Percentiles rank a stretch among this genome's conserved stretches.
These are phyloP conservation scores for Epinotia nisella DNA, from an alignment of 2,888 invertebrate genomes.

Conservation along the genomic window DNA sequence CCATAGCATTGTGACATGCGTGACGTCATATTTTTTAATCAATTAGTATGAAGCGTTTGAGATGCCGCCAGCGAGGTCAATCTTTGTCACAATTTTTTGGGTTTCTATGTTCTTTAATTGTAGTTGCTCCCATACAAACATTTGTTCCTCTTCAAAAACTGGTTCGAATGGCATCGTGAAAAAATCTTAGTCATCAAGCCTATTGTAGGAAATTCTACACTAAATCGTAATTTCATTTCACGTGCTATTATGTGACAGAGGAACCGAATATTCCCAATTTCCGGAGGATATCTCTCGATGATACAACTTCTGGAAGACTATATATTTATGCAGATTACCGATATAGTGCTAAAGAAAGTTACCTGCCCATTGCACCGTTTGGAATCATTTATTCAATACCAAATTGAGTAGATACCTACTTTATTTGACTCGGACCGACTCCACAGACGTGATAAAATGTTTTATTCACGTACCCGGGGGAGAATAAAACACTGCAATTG, in stretches of 20 bases:
- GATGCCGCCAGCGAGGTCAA: no score
- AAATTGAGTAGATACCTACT: slow-evolving; percentile 22
- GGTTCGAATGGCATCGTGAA: no score
- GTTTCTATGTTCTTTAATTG: no score
- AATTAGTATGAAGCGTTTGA: no score
- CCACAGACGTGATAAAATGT: slow-evolving; percentile 16
- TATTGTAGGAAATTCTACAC: no score
- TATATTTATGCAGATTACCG: neutral
- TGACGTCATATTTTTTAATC: no score
- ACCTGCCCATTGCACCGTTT: slow-evolving; percentile 13
- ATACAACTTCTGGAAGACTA: neutral
- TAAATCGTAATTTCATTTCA: neutral
- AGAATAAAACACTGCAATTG: slow-evolving; percentile 19
- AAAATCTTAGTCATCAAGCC: no score
- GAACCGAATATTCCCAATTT: slow-evolving; percentile 8
- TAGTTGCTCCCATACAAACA: no score
- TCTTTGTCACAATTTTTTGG: no score
- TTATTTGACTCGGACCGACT: slow-evolving; percentile 12
- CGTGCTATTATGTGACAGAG: neutral
- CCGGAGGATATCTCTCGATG: slow-evolving; percentile 11
- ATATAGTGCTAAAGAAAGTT: slow-evolving; percentile 3
- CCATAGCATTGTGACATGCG: no score
- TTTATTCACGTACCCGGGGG: slow-evolving; percentile 9
- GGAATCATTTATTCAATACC: slow-evolving; percentile 19
- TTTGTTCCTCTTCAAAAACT: no score